phyloP scores from a whole-genome alignment of 2,888 invertebrate species.

The Germaria angustata region DNA sequence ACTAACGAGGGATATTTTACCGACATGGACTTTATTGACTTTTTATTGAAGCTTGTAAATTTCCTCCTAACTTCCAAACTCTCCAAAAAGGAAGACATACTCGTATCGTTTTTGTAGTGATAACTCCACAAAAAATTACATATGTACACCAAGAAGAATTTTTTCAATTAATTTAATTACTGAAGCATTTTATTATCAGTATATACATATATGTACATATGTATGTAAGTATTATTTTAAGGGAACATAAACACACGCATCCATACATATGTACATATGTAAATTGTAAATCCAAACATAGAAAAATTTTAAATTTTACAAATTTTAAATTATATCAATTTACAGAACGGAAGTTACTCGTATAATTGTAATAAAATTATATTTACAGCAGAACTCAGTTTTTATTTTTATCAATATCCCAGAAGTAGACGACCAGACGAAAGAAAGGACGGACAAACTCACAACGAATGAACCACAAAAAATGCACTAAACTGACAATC shows the following conservation, averaged over 20 bases:
- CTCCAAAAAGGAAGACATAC: too few species aligned
- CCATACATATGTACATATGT: background rate
- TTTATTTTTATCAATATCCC: slow-evolving; percentile 48
- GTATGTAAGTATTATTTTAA: background rate
- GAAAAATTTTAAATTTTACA: slow-evolving; percentile 46
- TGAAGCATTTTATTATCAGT: background rate
- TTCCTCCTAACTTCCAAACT: too few species aligned
- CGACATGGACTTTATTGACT: too few species aligned
- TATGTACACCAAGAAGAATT: background rate
- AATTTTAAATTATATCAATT: slow-evolving; percentile 57
- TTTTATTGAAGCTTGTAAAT: too few species aligned
- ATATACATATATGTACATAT: background rate
- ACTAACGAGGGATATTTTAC: too few species aligned
- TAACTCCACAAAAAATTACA: background rate
- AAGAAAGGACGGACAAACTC: background rate
- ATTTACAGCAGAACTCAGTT: slow-evolving; percentile 52
- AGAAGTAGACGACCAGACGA: slow-evolving; percentile 11
- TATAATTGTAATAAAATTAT: slow-evolving; percentile 64
- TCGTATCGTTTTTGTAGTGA: background rate
- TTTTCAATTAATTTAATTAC: slow-evolving; percentile 12
- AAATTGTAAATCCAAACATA: background rate
- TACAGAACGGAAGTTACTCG: slow-evolving; percentile 62
- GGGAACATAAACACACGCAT: too few species aligned
- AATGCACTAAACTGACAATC: slow-evolving; percentile 39
- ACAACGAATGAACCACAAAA: slow-evolving; percentile 30